Percentiles rank a stretch among this genome's conserved stretches.
Evolutionary conservation across 2,113 vertebrate genomes (phyloP).

Genomic region (Casuarius casuarius): DNA sequence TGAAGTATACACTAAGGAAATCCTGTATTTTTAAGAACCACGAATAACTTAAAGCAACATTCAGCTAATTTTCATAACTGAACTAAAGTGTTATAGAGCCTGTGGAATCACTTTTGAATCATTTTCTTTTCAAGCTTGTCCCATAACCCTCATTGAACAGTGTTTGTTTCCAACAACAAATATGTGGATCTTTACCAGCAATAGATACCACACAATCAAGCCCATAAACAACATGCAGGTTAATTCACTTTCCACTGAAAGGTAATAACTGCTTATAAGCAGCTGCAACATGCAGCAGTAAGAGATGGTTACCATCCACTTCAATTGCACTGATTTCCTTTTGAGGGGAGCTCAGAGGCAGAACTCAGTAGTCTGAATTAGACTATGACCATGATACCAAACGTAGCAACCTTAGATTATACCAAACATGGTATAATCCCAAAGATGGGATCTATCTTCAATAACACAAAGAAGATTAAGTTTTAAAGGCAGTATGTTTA

Average conservation of each 20-base stretch:
- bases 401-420: not conserved
- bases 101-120: not conserved
- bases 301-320: not conserved
- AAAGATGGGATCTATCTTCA: not conserved
- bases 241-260: not conserved
- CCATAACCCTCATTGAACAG: rapidly evolving
- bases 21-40: not conserved
- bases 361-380: not conserved
- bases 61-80: not conserved
- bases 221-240: not conserved
- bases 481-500: not conserved
- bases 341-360: not conserved
- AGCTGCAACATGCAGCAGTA: not conserved
- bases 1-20: not conserved
- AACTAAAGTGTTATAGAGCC: not conserved
- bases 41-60: not conserved
- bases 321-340: not conserved
- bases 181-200: not conserved
- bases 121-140: not conserved
- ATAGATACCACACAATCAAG: not conserved
- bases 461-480: not conserved
- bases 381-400: not conserved
- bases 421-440: not conserved
- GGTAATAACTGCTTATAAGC: not conserved
- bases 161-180: not conserved